A percentile compares a stretch with the other conserved stretches of the same genome.
Evolutionary conservation across 2,797 vertebrate species (phyloP).

Genomic region (Catostomus latipinnis): DNA sequence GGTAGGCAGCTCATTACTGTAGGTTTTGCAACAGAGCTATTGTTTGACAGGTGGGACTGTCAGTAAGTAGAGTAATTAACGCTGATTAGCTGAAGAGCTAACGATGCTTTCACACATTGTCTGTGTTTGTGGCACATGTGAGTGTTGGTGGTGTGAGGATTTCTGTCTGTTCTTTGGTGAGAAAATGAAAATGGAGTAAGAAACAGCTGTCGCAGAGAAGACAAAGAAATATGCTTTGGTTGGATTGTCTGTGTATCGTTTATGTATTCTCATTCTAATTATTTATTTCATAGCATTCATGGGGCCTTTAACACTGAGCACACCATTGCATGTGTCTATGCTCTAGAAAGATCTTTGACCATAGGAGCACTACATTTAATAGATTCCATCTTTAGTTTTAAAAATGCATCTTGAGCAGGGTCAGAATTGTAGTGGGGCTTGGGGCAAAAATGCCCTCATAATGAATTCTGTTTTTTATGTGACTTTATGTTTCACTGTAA

Average conservation of each 20-base stretch:
- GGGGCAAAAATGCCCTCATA: too few species aligned
- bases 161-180: constrained; percentile 6
- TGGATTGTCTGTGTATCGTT: background rate
- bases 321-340: too few species aligned
- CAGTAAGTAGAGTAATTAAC: constrained; percentile 75
- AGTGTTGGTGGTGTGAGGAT: constrained; percentile 29
- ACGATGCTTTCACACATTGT: constrained; percentile 69
- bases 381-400: too few species aligned
- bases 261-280: background rate
- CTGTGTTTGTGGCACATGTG: constrained; percentile 24
- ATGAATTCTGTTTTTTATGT: too few species aligned
- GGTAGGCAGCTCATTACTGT: constrained; percentile 26
- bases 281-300: background rate
- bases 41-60: constrained; percentile 66
- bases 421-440: too few species aligned
- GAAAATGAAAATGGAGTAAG: constrained; percentile 41
- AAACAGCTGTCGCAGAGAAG: constrained; percentile 47
- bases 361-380: too few species aligned
- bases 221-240: background rate
- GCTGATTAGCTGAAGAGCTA: constrained; percentile 75
- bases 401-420: too few species aligned
- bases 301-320: too few species aligned
- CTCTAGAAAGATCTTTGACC: too few species aligned
- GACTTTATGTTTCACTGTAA: too few species aligned
- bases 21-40: constrained; percentile 23